Conservation (phyloP, 1,140 invertebrate genomes). For the Cyclargus thomasi region DNA sequence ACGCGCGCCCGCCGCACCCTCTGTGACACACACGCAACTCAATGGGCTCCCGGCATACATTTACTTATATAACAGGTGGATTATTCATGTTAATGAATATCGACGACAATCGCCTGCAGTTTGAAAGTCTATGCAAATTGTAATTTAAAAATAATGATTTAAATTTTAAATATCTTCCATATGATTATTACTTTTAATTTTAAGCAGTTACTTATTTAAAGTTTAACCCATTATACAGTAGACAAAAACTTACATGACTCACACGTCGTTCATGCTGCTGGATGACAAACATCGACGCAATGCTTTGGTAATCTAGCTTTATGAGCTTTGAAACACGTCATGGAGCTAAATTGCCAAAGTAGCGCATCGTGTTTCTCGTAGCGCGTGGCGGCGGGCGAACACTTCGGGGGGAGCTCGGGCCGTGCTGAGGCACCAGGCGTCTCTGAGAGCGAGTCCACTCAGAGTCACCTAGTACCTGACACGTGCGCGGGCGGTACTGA, state of each 20-base stretch:
- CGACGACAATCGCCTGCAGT: too few relatives aligned
- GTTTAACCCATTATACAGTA: background rate
- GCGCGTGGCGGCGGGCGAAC: background rate
- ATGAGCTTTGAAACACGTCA: conserved; percentile 85
- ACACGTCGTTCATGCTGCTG: background rate
- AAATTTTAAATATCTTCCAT: too few relatives aligned
- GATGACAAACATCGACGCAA: conserved; percentile 47
- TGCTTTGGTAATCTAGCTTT: conserved; percentile 97
- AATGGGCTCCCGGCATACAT: background rate
- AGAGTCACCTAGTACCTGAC: conserved; percentile 91
- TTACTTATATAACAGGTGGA: background rate
- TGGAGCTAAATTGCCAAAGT: conserved; percentile 98
- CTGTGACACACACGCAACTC: conserved; percentile 21
- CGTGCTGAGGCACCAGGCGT: conserved; percentile 53
- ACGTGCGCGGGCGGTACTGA: conserved; percentile 31
- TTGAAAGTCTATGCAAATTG: too few relatives aligned
- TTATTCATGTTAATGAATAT: too few relatives aligned
- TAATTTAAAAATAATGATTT: too few relatives aligned
- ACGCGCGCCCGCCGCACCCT: conserved; percentile 25
- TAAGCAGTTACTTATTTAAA: too few relatives aligned
- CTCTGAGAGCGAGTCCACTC: conserved; percentile 76
- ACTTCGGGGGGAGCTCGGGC: conserved; percentile 19
- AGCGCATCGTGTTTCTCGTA: conserved; percentile 54
- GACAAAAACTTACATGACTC: background rate
- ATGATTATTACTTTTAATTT: too few relatives aligned